Evolutionary conservation across 1,140 invertebrate genomes (phyloP).

Genomic region (Mycetomoellerius zeteki): DNA sequence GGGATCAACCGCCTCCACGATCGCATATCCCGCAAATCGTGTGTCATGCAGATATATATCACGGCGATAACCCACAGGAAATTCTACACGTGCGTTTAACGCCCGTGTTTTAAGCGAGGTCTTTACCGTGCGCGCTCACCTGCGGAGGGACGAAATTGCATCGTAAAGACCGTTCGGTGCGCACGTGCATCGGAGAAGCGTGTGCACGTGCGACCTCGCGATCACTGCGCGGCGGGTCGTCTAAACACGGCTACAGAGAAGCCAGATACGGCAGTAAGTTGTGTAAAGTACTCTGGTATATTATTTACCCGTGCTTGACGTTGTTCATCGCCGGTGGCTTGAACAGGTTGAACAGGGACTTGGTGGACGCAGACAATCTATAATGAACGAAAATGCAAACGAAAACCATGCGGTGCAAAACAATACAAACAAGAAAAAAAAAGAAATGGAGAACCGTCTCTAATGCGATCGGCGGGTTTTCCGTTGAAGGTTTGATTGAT

Average conservation of each 20-base stretch:
- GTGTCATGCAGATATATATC: constrained; percentile 38
- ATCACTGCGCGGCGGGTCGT: not conserved
- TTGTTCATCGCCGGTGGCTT: constrained; percentile 86
- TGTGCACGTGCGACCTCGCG: constrained; percentile 28
- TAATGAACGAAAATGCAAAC: constrained; percentile 85
- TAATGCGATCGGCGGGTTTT: constrained; percentile 22
- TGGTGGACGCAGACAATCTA: constrained; percentile 88
- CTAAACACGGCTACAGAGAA: constrained; percentile 16
- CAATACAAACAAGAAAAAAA: constrained; percentile 63
- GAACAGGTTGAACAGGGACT: constrained; percentile 88
- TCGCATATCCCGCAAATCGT: constrained; percentile 7
- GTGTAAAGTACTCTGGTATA: constrained; percentile 54
- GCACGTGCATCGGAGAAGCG: constrained; percentile 6
- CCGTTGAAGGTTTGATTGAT: not conserved
- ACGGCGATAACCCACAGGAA: constrained; percentile 25
- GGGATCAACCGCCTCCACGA: constrained; percentile 19
- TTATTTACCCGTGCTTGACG: constrained; percentile 88
- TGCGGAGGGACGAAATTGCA: constrained; percentile 44
- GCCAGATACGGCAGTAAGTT: not conserved
- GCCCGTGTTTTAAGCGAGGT: constrained; percentile 24
- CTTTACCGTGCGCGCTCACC: constrained; percentile 51
- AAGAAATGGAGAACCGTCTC: constrained; percentile 53
- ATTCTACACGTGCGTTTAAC: constrained; percentile 44
- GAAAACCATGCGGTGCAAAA: constrained; percentile 84
- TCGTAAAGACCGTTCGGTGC: constrained; percentile 24